Percentiles rank a stretch among this genome's conserved stretches.
phyloP scores from a whole-genome alignment of 2,113 vertebrate genomes.

The Rhynchomys soricoides region DNA sequence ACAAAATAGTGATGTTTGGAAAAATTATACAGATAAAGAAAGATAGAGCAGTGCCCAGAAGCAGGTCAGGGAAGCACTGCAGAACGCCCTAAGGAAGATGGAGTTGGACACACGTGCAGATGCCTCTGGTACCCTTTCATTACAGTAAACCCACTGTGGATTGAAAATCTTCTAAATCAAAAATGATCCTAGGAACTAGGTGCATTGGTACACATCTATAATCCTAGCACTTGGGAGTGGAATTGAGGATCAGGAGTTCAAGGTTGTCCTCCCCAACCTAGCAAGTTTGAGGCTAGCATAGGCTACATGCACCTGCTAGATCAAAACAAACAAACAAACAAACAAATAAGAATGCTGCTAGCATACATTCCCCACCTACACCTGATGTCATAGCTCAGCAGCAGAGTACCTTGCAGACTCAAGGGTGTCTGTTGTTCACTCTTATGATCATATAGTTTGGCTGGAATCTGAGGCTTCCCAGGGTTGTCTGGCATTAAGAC shows the following conservation, averaged over 20 bases:
- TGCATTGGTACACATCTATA: not conserved
- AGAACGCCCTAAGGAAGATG: not conserved
- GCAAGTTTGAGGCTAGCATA: not conserved
- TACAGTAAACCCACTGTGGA: not conserved
- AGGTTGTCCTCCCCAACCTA: not conserved
- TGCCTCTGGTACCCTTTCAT: not conserved
- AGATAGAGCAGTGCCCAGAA: not conserved
- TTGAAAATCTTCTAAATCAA: not conserved
- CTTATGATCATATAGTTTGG: not conserved
- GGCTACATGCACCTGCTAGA: not conserved
- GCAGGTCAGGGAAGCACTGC: not conserved
- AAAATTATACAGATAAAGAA: not conserved
- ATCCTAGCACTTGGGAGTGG: not conserved
- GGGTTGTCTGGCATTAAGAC: not conserved
- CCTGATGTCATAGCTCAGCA: not conserved
- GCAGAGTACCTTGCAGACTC: not conserved
- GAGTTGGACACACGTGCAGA: not conserved
- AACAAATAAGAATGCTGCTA: not conserved
- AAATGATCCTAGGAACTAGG: not conserved
- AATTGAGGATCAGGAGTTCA: not conserved
- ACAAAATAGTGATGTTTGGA: not conserved
- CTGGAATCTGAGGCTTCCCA: not conserved
- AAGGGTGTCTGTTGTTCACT: not conserved
- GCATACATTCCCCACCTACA: not conserved
- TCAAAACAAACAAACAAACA: not conserved